A percentile compares a stretch with the other conserved stretches of the same genome.
These are phyloP conservation scores for Seira musarum DNA, from an alignment of 2,888 invertebrate genomes.

Conservation along the genomic window DNA sequence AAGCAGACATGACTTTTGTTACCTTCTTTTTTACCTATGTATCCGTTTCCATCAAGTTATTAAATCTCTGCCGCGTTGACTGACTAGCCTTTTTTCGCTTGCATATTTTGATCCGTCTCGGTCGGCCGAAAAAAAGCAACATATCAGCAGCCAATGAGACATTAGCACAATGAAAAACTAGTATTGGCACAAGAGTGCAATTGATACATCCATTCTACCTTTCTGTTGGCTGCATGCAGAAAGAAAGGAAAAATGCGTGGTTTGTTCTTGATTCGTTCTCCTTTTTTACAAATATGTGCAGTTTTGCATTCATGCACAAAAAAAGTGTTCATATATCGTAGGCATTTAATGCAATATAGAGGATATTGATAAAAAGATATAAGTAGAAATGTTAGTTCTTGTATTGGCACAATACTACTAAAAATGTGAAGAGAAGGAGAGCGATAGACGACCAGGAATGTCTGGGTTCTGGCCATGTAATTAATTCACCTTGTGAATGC, in stretches of 20 bases:
- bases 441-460: conserved; percentile 32
- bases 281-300: not conserved
- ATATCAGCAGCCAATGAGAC: not conserved
- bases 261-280: conserved; percentile 21
- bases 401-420: conserved; percentile 8
- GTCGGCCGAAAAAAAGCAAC: not conserved
- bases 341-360: no score
- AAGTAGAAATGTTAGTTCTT: not conserved
- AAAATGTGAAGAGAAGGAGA: conserved; percentile 8
- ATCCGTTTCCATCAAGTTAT: conserved; percentile 19
- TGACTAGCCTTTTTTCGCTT: conserved; percentile 15
- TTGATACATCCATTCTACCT: conserved; percentile 16
- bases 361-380: not conserved
- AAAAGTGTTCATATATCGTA: not conserved
- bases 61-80: conserved; percentile 12
- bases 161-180: conserved; percentile 10
- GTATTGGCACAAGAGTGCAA: conserved; percentile 16
- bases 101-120: conserved; percentile 17
- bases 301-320: conserved; percentile 15
- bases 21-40: conserved; percentile 34
- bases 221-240: conserved; percentile 41
- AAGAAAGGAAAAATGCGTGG: conserved; percentile 40
- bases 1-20: conserved; percentile 41
- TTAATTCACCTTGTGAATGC: conserved; percentile 51
- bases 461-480: conserved; percentile 52